phyloP scores from a whole-genome alignment of 2,113 vertebrate genomes.

The Sinocyclocheilus maitianheensis region DNA sequence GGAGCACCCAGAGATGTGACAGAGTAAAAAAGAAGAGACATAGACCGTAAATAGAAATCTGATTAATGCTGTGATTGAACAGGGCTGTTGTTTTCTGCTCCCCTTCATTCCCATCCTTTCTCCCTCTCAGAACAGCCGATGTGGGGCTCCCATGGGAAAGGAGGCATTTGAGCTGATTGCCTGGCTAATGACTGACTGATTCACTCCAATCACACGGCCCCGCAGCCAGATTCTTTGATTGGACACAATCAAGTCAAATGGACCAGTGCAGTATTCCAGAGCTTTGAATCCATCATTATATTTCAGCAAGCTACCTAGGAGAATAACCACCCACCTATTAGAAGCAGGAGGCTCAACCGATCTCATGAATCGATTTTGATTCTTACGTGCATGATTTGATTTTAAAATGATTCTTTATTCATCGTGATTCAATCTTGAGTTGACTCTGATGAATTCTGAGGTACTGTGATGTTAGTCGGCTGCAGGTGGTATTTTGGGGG shows the following conservation, averaged over 20 bases:
- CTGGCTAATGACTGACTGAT: conserved; percentile 56
- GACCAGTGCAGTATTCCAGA: conserved; percentile 7
- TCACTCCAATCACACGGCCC: conserved; percentile 59
- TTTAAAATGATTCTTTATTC: conserved; percentile 19
- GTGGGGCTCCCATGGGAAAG: conserved; percentile 44
- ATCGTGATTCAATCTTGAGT: background rate
- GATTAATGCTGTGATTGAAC: conserved; percentile 33
- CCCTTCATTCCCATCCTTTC: conserved; percentile 10
- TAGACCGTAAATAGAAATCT: conserved; percentile 34
- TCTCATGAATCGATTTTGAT: background rate
- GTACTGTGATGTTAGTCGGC: background rate
- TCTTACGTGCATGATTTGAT: background rate
- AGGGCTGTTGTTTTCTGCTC: conserved; percentile 22
- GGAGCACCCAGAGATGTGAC: conserved; percentile 5
- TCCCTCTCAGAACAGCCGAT: conserved; percentile 11
- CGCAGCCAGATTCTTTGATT: conserved; percentile 54
- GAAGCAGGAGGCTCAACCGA: background rate
- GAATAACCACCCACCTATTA: conserved; percentile 26
- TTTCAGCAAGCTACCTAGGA: conserved; percentile 28
- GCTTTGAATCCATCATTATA: conserved; percentile 40
- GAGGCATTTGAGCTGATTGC: conserved; percentile 55
- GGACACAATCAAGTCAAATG: conserved; percentile 58
- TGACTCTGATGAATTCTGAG: background rate
- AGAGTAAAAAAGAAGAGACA: conserved; percentile 40
- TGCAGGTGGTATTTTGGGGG: background rate